These are phyloP conservation scores for Hermaeophaga mercurialis DNA, from an alignment of 2,888 invertebrate species.

Conservation along the genomic window DNA sequence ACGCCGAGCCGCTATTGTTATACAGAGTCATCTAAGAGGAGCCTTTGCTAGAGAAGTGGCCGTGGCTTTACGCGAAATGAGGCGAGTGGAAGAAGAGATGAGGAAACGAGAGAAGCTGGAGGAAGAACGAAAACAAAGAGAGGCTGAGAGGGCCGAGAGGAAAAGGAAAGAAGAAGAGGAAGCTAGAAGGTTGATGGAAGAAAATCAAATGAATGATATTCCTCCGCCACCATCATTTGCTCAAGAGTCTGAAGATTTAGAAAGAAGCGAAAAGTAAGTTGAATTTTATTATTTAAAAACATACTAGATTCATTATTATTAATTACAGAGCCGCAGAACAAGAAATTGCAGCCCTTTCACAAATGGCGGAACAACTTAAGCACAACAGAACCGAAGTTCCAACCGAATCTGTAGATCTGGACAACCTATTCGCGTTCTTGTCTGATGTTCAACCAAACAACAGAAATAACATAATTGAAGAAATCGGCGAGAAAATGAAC, in stretches of 20 bases:
- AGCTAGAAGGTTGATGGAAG: conserved; percentile 45
- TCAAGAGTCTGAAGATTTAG: conserved; percentile 62
- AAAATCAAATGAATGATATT: conserved; percentile 45
- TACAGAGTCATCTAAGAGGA: conserved; percentile 85
- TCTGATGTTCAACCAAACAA: conserved; percentile 73
- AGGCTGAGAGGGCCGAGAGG: conserved; percentile 64
- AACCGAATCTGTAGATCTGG: conserved; percentile 81
- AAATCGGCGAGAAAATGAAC: conserved; percentile 85
- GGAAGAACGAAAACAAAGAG: conserved; percentile 69
- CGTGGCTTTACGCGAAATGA: conserved; percentile 84
- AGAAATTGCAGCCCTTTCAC: conserved; percentile 72
- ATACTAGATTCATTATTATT: conserved; percentile 4
- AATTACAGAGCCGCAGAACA: conserved; percentile 68
- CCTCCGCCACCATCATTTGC: conserved; percentile 55
- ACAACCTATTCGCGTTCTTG: conserved; percentile 88
- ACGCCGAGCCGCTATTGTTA: conserved; percentile 82
- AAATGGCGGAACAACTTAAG: conserved; percentile 75
- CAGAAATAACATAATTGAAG: conserved; percentile 71
- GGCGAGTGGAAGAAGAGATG: conserved; percentile 84
- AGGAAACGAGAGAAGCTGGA: conserved; percentile 75
- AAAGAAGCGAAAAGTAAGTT: conserved; percentile 67
- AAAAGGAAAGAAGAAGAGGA: conserved; percentile 60
- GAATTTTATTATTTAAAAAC: not conserved
- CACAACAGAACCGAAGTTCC: conserved; percentile 61
- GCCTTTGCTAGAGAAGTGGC: conserved; percentile 91